Percentiles rank a stretch among this genome's conserved stretches.
Evolutionary conservation across 2,113 vertebrate species (phyloP).

Genomic region (Diphyllodes magnificus): DNA sequence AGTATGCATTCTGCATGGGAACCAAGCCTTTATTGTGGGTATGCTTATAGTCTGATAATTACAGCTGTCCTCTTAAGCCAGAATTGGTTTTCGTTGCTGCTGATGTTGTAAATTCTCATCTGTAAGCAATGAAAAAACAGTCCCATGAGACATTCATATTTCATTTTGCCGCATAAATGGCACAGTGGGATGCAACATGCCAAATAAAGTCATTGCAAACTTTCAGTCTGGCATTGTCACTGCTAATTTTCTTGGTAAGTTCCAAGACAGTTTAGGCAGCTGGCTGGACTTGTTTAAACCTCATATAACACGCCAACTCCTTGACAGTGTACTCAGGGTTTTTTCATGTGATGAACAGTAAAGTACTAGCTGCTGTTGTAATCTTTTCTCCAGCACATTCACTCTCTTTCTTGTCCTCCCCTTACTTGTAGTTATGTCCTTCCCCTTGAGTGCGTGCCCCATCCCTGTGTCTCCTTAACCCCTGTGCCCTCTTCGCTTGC

Average conservation of each 20-base stretch:
- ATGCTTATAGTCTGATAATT: not conserved
- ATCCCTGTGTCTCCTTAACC: not conserved
- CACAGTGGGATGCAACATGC: not conserved
- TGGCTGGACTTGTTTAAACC: not conserved
- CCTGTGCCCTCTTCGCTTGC: not conserved
- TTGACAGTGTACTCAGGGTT: rapidly evolving
- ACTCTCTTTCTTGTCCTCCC: not conserved
- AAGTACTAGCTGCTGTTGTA: not conserved
- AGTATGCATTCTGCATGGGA: not conserved
- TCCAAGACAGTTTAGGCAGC: not conserved
- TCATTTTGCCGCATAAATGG: not conserved
- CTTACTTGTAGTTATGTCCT: not conserved
- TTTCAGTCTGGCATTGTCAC: not conserved
- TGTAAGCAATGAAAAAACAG: not conserved
- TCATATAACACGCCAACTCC: rapidly evolving
- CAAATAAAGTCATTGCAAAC: not conserved
- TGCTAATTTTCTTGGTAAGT: not conserved
- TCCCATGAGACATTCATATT: not conserved
- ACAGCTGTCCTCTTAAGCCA: not conserved
- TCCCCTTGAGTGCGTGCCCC: rapidly evolving
- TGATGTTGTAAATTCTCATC: not conserved
- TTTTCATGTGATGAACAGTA: not conserved
- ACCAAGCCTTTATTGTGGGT: not conserved
- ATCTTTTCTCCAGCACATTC: not conserved
- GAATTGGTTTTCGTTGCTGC: not conserved